Evolutionary conservation across 2,888 invertebrate genomes (phyloP), one percentile per base, ranked within the genome.

Genomic region (Meliscaeva auricollis): DNA sequence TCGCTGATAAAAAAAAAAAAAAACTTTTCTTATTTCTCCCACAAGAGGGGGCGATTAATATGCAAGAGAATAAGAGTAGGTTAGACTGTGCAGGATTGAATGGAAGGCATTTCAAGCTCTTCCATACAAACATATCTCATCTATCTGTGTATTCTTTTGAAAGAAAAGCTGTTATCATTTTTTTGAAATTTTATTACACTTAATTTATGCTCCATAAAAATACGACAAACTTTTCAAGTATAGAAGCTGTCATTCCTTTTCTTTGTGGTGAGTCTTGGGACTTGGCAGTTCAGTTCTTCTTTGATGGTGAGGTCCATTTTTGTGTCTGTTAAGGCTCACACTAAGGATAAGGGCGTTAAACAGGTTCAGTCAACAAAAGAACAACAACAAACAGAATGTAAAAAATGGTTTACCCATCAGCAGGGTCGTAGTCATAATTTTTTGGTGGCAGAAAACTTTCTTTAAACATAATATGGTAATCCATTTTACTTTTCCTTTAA

Each of bases 131-230:
- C 48, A 15, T 17, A 15, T 48, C 62, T 60, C 76, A 76, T 22
- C 38, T 20, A n/a, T 48, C 7, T 35, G 38, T 64, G 9, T 44
- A 7, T 46, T 32, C 2, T n/a, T n/a, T 6, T 46, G 35, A 17
- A 68, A 68, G 32, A 66, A 80, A 60, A 84, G 75, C 68, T 76
- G 76, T 81, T 81, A 85, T 85, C 76, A 73, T 81, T 68, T 58
- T 77, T 64, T 54, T 6, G 15, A 76, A 81, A 81, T 85, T 81
- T 81, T 85, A 81, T 85, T 85, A 85, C 72, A 81, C 72, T 81
- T 85, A 85, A 85, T 85, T 85, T 85, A 85, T 85, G 81, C 85
- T 81, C 50, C 85, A 85, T 85, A 85, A 85, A 85, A 85, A 85
- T 75, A 50, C 48, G 81, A 73, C 52, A 69, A 85, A 81, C 76